Evolutionary conservation across 1,140 invertebrate species (phyloP).

Genomic region (Sycobia sp.): DNA sequence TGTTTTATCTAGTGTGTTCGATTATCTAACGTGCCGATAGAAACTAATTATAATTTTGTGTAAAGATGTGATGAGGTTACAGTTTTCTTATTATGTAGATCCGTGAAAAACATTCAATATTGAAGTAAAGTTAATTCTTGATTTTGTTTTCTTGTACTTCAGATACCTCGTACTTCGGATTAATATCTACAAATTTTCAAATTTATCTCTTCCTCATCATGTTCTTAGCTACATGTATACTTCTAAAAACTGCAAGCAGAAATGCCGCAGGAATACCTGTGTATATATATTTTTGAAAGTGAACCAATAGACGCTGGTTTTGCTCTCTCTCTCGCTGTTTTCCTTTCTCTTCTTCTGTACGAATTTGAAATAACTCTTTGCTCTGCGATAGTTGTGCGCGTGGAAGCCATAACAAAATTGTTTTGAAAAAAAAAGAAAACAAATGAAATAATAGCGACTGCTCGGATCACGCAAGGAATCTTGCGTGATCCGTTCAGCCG

Average conservation of each 20-base stretch:
- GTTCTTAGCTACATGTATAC: slow-evolving; percentile 18
- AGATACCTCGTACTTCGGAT: too few relatives aligned
- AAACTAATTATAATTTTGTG: too few relatives aligned
- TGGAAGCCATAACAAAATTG: slow-evolving; percentile 56
- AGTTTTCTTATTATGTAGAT: too few relatives aligned
- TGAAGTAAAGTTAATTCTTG: not conserved
- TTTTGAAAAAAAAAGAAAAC: too few relatives aligned
- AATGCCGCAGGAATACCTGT: slow-evolving; percentile 5
- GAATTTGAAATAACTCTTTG: slow-evolving; percentile 62
- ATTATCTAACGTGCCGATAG: slow-evolving; percentile 27
- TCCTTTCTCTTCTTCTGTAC: not conserved
- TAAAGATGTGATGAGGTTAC: slow-evolving; percentile 14
- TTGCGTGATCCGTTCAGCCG: slow-evolving; percentile 51
- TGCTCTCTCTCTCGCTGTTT: too few relatives aligned
- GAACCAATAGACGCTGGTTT: not conserved
- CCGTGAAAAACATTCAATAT: too few relatives aligned
- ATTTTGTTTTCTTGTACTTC: not conserved
- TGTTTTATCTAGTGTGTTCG: slow-evolving; percentile 26
- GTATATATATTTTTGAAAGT: not conserved
- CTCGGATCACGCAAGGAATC: slow-evolving; percentile 47
- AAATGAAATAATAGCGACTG: slow-evolving; percentile 47
- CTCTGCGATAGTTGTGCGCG: slow-evolving; percentile 61
- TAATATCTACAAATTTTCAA: too few relatives aligned
- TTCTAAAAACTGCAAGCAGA: slow-evolving; percentile 16
- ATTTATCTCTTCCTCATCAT: slow-evolving; percentile 3